A percentile compares a stretch with the other conserved stretches of the same genome.
Conservation (phyloP, 1,140 invertebrate species). For the Ooceraea biroi region DNA sequence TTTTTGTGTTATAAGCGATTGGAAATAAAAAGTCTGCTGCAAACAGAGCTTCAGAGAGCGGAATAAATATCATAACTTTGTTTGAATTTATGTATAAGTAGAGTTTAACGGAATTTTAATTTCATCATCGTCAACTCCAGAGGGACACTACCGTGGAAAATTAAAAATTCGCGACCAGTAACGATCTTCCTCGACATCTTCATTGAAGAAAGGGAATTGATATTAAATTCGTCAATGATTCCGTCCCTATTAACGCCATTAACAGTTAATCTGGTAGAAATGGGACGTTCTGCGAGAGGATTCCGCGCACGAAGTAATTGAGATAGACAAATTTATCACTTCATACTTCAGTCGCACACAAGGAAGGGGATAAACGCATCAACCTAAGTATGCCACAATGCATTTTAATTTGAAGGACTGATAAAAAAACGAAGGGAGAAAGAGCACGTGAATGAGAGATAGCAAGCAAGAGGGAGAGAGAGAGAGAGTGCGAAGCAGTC, state of each 20-base stretch:
- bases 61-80: constrained; percentile 12
- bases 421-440: background rate
- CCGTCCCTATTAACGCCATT: constrained; percentile 23
- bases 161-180: constrained; percentile 15
- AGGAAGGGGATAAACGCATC: constrained; percentile 42
- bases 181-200: background rate
- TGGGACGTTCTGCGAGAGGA: background rate
- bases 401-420: constrained; percentile 40
- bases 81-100: constrained; percentile 2
- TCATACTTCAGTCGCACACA: background rate
- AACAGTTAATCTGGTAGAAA: constrained; percentile 27
- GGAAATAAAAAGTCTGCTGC: background rate
- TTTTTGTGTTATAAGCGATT: constrained; percentile 12
- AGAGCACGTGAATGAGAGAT: background rate
- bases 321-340: constrained; percentile 36
- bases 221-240: constrained; percentile 11
- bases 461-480: constrained; percentile 1
- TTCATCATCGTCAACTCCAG: background rate
- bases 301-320: constrained; percentile 8
- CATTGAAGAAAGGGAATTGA: constrained; percentile 3
- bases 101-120: background rate
- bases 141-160: background rate
- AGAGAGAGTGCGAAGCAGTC: background rate
- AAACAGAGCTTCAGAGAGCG: background rate
- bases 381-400: constrained; percentile 46